Percentiles rank a stretch among this genome's conserved stretches.
Evolutionary conservation across 2,113 vertebrate species (phyloP).

Genomic region (Elachura formosa): DNA sequence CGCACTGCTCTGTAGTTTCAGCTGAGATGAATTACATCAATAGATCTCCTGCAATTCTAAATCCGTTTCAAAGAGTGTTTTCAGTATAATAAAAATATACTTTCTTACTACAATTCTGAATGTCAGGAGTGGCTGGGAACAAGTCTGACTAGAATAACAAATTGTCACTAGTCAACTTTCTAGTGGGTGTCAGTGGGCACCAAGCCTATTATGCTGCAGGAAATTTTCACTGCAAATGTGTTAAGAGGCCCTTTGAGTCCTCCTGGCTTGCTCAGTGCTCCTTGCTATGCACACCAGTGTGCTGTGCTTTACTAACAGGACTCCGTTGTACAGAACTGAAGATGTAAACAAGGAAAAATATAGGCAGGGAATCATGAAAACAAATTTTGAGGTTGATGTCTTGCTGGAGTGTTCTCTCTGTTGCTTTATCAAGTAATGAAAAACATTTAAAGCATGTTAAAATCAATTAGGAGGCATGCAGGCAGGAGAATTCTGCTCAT

Average conservation of each 20-base stretch:
- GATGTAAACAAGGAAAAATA: background rate
- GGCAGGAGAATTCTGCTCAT: background rate
- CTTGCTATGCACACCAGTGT: background rate
- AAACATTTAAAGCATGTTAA: background rate
- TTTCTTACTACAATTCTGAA: background rate
- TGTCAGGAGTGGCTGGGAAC: conserved; percentile 15
- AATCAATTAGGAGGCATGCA: background rate
- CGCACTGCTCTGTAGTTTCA: background rate
- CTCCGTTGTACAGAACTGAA: background rate
- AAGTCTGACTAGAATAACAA: conserved; percentile 40
- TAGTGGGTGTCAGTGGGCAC: conserved; percentile 38
- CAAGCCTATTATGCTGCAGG: conserved; percentile 40
- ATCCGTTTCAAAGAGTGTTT: background rate
- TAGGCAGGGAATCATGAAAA: background rate
- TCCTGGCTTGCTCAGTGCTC: background rate
- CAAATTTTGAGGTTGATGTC: background rate
- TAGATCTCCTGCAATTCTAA: conserved; percentile 4
- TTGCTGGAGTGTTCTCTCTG: background rate
- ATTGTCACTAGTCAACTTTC: conserved; percentile 31
- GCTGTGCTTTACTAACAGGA: background rate
- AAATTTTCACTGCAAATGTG: conserved; percentile 6
- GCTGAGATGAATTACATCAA: background rate
- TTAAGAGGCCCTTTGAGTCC: conserved; percentile 5
- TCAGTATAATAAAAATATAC: conserved; percentile 24
- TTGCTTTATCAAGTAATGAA: background rate